Percentiles rank a stretch among this genome's conserved stretches.
Evolutionary conservation across 2,113 vertebrate genomes (phyloP).

Genomic region (Bubo bubo): DNA sequence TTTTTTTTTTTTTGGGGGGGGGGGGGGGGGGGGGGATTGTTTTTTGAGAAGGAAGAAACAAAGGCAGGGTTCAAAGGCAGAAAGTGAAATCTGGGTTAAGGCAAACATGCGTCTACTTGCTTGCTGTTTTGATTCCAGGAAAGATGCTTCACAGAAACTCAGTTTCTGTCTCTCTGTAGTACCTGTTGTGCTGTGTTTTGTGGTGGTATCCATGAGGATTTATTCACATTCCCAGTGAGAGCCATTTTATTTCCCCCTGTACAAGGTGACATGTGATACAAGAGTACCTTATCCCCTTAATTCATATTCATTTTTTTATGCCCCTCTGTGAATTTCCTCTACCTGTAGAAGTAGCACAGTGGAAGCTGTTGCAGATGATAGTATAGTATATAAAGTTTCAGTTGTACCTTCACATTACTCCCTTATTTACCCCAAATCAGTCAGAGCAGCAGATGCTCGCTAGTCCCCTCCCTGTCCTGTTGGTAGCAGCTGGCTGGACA

Average conservation of each 20-base stretch:
- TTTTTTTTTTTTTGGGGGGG: not conserved
- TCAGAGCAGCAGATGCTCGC: not conserved
- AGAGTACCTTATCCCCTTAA: not conserved
- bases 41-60: not conserved
- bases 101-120: not conserved
- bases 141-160: not conserved
- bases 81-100: not conserved
- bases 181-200: not conserved
- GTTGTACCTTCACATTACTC: accelerated
- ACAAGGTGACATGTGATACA: not conserved
- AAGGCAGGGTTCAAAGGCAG: not conserved
- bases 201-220: not conserved
- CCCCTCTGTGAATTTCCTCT: not conserved
- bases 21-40: accelerated
- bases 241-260: not conserved
- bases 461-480: not conserved
- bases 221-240: not conserved
- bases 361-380: not conserved
- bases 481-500: not conserved
- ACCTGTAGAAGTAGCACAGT: not conserved
- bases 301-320: not conserved
- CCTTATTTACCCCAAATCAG: not conserved
- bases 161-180: not conserved
- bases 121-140: not conserved
- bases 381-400: not conserved